Evolutionary conservation across 2,888 invertebrate genomes (phyloP).

Genomic region (Phoronis australis): DNA sequence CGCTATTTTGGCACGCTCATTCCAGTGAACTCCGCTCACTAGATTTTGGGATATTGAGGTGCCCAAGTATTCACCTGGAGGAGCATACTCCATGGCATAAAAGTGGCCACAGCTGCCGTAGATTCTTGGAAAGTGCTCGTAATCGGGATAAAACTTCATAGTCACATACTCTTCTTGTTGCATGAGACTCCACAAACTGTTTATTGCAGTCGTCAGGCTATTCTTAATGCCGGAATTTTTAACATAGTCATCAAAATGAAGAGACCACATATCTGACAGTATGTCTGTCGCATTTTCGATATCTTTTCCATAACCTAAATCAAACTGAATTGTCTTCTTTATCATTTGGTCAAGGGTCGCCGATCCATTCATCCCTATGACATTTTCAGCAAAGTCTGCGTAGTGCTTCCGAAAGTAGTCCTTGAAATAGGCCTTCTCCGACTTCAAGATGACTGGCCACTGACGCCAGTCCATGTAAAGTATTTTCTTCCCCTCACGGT

Average conservation of each 20-base stretch:
- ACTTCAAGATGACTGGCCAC: slow-evolving; percentile 11
- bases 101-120: slow-evolving; percentile 65
- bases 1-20: slow-evolving; percentile 29
- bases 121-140: slow-evolving; percentile 61
- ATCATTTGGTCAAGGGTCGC: slow-evolving; percentile 1
- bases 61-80: slow-evolving; percentile 22
- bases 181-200: slow-evolving; percentile 61
- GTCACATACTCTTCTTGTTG: slow-evolving; percentile 67
- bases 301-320: slow-evolving; percentile 7
- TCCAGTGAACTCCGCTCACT: slow-evolving; percentile 13
- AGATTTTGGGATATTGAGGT: slow-evolving; percentile 1
- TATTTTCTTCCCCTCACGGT: slow-evolving; percentile 59
- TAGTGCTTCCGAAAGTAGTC: slow-evolving; percentile 6
- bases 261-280: slow-evolving; percentile 11
- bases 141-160: slow-evolving; percentile 59
- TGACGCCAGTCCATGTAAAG: slow-evolving; percentile 11
- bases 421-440: slow-evolving; percentile 6
- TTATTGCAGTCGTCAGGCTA: slow-evolving; percentile 5
- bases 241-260: slow-evolving; percentile 6
- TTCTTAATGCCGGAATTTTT: not conserved
- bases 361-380: not conserved
- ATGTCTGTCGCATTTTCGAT: slow-evolving; percentile 3
- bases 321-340: slow-evolving; percentile 1
- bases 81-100: slow-evolving; percentile 63
- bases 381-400: not conserved